Percentiles rank a stretch among this genome's conserved stretches.
These are phyloP conservation scores for Elysia chlorotica DNA, from an alignment of 1,140 invertebrate genomes.

Conservation along the genomic window DNA sequence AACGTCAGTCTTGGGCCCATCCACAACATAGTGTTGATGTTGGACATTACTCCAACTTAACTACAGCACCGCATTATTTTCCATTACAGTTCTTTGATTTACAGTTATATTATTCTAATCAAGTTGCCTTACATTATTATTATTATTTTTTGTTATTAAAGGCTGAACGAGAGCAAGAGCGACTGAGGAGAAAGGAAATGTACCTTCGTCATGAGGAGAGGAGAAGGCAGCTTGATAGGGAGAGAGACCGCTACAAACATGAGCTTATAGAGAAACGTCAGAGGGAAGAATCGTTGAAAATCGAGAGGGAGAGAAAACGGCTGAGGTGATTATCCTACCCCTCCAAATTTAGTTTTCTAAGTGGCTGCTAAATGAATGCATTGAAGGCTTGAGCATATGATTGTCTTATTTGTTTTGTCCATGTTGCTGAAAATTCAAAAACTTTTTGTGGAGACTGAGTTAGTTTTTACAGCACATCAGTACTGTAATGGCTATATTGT, in stretches of 20 bases:
- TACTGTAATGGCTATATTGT: background rate
- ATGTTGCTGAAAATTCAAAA: background rate
- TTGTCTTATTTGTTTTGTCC: background rate
- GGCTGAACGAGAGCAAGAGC: constrained; percentile 18
- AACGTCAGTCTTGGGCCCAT: no score
- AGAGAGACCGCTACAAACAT: constrained; percentile 19
- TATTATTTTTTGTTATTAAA: no score
- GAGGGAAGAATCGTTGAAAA: constrained; percentile 12
- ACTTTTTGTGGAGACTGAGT: background rate
- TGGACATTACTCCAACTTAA: no score
- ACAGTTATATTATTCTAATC: no score
- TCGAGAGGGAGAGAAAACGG: constrained; percentile 12
- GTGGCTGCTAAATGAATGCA: background rate
- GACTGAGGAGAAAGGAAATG: constrained; percentile 18
- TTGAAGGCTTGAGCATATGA: background rate
- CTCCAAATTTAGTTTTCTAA: background rate
- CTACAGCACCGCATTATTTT: no score
- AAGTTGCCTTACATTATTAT: no score
- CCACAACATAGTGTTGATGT: no score
- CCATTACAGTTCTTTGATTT: no score
- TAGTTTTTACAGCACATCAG: background rate
- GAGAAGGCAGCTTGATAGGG: background rate
- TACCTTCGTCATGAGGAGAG: constrained; percentile 16
- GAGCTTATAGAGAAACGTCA: constrained; percentile 8
- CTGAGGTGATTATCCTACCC: constrained; percentile 17